Base-by-base conservation (phyloP, 2,113 vertebrate species). In the Sinocyclocheilus anshuiensis region DNA sequence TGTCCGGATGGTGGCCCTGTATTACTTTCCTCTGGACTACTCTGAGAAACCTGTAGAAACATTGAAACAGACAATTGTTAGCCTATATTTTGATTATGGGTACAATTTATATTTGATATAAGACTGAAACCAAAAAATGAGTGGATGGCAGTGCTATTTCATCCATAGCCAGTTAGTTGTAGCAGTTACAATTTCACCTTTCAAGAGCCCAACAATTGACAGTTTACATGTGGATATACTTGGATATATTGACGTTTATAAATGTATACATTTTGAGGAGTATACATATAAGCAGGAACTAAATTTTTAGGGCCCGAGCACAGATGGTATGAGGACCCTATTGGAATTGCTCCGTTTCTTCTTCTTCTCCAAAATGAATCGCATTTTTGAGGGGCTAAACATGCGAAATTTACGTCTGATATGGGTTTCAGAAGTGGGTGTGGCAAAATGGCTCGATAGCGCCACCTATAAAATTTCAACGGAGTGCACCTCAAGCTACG, bases 1-100 rank as follows among this genome's bases (percentile, higher is more conserved):
- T 90, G 86, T 84, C 89, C 50, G 4, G n/a, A 24, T 18, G 81
- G 76, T 45, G 76, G 26, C 50, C 22, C 85, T 67, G 65, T 36
- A 63, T 24, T 82, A 75, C 53, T n/a, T 55, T 86, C 61, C 20
- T 81, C 33, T 48, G 77, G 53, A 57, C 77, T 81, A 57, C 33
- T 86, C 18, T 36, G 81, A 61, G 79, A 59, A 55, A 67, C 83
- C 81, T 89, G 82, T 72, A 24, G 50, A 81, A 65, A 55, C 20
- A 82, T 77, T 33, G 0, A 33, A 83, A 55, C 22, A n/a, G 59
- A 45, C 5, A 48, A 71, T 20, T 15, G 45, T 63, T 4, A 8
- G 39, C 39, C 39, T 42, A 42, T 8, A 63, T 63, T 61, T 36
- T 16, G 20, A 36, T 42, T 26, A 45, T 65, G 65, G 10, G 39